These are phyloP conservation scores for Pelobates cultripes DNA, from an alignment of 2,797 vertebrate genomes.

Conservation along the genomic window DNA sequence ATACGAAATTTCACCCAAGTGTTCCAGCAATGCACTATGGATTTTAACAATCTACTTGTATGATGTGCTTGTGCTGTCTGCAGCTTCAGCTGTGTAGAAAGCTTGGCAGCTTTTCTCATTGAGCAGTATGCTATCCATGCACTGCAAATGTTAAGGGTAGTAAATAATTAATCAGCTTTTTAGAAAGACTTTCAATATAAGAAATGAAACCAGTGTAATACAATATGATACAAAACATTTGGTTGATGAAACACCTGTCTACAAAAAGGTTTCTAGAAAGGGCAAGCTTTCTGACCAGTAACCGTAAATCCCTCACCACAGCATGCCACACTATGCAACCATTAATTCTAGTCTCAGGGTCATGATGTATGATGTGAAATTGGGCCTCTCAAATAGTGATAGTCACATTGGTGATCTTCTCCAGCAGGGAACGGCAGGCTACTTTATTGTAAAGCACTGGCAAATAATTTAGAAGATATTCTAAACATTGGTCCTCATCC, in stretches of 20 bases:
- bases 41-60: constrained; percentile 48
- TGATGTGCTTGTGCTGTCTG: constrained; percentile 58
- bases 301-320: too few relatives aligned
- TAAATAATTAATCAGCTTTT: constrained; percentile 67
- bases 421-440: too few relatives aligned
- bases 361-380: too few relatives aligned
- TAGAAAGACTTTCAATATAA: constrained; percentile 20
- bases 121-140: constrained; percentile 67
- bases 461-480: too few relatives aligned
- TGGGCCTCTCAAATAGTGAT: too few relatives aligned
- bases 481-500: too few relatives aligned
- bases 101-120: constrained; percentile 58
- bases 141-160: constrained; percentile 68
- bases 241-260: background rate
- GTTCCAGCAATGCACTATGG: constrained; percentile 63
- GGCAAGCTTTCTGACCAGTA: too few relatives aligned
- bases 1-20: constrained; percentile 63
- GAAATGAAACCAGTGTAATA: constrained; percentile 44
- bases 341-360: too few relatives aligned
- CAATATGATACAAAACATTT: constrained; percentile 49
- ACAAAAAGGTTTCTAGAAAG: too few relatives aligned
- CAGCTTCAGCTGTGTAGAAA: constrained; percentile 62
- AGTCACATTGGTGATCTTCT: too few relatives aligned
- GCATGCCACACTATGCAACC: too few relatives aligned
- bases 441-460: too few relatives aligned